phyloP scores from a whole-genome alignment of 2,797 vertebrate genomes.

The Hydrolagus colliei region DNA sequence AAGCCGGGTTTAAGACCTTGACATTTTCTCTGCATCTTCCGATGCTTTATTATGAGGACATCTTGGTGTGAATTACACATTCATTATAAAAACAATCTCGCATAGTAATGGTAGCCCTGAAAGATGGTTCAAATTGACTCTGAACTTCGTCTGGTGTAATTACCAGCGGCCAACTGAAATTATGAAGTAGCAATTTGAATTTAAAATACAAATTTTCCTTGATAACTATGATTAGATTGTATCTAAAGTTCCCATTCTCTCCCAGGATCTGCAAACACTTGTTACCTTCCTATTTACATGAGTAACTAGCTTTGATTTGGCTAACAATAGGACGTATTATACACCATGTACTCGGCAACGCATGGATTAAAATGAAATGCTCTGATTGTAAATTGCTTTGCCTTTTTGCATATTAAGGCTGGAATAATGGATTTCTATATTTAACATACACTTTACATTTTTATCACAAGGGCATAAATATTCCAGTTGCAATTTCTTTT shows the following conservation, averaged over 20 bases:
- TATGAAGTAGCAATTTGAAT: slow-evolving; percentile 31
- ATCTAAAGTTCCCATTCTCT: slow-evolving; percentile 28
- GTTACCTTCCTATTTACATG: slow-evolving; percentile 30
- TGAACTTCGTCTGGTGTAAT: slow-evolving; percentile 26
- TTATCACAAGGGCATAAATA: slow-evolving; percentile 9
- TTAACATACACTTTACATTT: slow-evolving; percentile 26
- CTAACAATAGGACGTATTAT: slow-evolving; percentile 30
- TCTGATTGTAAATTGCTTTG: slow-evolving; percentile 31
- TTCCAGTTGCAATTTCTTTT: slow-evolving; percentile 15
- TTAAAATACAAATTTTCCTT: slow-evolving; percentile 31
- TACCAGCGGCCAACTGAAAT: slow-evolving; percentile 29
- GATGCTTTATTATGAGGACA: not conserved
- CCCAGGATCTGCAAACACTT: slow-evolving; percentile 16
- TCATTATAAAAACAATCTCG: slow-evolving; percentile 27
- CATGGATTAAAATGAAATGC: slow-evolving; percentile 26
- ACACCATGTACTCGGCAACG: slow-evolving; percentile 1
- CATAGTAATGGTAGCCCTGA: slow-evolving; percentile 23
- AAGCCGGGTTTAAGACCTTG: not conserved
- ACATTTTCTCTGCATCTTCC: not conserved
- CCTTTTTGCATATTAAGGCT: slow-evolving; percentile 22
- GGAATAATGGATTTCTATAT: slow-evolving; percentile 31
- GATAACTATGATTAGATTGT: slow-evolving; percentile 30
- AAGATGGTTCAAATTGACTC: slow-evolving; percentile 27
- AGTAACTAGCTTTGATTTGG: slow-evolving; percentile 29
- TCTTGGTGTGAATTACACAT: slow-evolving; percentile 1